Evolutionary conservation across 1,140 invertebrate species (phyloP).

Genomic region (Achatina immaculata): DNA sequence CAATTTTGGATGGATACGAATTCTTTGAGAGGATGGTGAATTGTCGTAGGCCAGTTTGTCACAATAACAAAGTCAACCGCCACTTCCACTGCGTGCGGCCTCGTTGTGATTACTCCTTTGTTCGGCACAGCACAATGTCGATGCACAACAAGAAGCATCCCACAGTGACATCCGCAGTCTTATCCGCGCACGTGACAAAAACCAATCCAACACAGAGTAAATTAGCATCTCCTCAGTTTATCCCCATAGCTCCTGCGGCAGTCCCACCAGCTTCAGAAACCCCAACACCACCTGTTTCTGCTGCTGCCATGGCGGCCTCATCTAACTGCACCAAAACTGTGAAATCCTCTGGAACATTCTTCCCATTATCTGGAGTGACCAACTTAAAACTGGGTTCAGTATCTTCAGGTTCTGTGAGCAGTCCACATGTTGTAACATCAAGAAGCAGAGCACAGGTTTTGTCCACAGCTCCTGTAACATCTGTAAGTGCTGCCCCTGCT

Average conservation of each 20-base stretch:
- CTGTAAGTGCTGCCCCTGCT: not conserved
- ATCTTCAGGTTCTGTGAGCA: not conserved
- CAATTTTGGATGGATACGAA: constrained; percentile 85
- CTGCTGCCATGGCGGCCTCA: not conserved
- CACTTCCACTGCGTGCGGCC: constrained; percentile 85
- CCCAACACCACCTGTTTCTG: not conserved
- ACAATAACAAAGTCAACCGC: constrained; percentile 79
- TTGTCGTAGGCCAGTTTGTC: constrained; percentile 80
- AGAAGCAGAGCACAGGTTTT: not conserved
- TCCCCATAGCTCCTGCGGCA: constrained; percentile 46
- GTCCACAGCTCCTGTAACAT: not conserved
- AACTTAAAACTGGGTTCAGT: not conserved
- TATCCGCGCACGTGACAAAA: constrained; percentile 7
- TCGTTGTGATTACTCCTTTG: constrained; percentile 83
- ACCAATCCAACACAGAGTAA: not conserved
- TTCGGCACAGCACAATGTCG: constrained; percentile 79
- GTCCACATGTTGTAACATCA: not conserved
- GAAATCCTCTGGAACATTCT: constrained; percentile 93
- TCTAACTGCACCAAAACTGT: constrained; percentile 70
- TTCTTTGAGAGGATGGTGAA: constrained; percentile 85
- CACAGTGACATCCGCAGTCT: constrained; percentile 36
- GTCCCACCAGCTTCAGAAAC: not conserved
- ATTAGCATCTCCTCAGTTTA: constrained; percentile 23
- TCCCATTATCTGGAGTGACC: constrained; percentile 79
- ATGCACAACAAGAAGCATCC: constrained; percentile 78